These are phyloP conservation scores for Acrocephalus kingi DNA, from an alignment of 2,113 vertebrate species.

Conservation along the genomic window DNA sequence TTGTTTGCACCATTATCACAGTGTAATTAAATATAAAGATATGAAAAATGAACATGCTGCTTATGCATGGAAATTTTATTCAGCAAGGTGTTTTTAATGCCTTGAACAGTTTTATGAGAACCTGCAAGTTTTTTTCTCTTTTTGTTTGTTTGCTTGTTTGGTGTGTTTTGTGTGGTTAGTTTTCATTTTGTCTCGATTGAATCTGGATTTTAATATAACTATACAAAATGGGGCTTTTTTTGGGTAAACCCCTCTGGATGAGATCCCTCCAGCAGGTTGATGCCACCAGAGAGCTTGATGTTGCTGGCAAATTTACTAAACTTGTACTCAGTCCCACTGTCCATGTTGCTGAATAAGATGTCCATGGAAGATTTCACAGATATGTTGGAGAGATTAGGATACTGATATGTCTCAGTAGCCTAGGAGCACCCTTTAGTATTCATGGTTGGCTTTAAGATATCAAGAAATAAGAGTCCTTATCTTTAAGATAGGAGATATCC, in stretches of 20 bases:
- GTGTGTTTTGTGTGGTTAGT: neutral
- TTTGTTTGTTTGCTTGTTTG: neutral
- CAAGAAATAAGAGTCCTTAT: neutral
- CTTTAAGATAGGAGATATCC: neutral
- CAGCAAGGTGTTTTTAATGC: neutral
- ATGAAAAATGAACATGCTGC: neutral
- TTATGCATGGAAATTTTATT: neutral
- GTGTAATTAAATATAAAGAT: neutral
- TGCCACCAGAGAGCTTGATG: neutral
- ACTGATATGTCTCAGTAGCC: neutral
- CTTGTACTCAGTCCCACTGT: neutral
- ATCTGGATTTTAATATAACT: neutral
- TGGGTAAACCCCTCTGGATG: neutral
- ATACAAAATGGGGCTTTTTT: neutral
- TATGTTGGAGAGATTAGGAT: neutral
- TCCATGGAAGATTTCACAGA: neutral
- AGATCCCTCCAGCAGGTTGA: neutral
- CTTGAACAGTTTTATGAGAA: neutral
- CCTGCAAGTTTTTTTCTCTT: neutral
- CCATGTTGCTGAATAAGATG: too few relatives aligned
- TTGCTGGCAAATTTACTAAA: neutral
- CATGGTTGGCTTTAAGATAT: neutral
- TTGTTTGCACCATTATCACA: neutral
- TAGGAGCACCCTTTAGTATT: neutral
- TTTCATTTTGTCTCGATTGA: neutral